These are phyloP conservation scores for Climacteris rufus DNA, from an alignment of 2,113 vertebrate genomes.

Conservation along the genomic window DNA sequence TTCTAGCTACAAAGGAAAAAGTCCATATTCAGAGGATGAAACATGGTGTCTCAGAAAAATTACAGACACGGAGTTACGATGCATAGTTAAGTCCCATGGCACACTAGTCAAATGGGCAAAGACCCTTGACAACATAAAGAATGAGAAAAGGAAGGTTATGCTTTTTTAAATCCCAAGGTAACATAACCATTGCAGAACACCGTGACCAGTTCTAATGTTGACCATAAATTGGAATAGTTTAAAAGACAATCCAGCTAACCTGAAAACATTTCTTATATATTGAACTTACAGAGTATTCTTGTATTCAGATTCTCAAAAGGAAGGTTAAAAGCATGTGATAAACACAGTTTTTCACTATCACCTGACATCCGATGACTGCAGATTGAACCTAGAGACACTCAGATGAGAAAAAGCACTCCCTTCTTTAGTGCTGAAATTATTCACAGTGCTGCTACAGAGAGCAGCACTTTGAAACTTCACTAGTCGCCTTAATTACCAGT, in stretches of 20 bases:
- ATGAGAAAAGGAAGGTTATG: not conserved
- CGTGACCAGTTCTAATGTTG: not conserved
- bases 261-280: not conserved
- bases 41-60: not conserved
- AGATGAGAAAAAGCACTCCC: not conserved
- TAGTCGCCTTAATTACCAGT: not conserved
- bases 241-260: not conserved
- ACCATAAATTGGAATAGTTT: not conserved
- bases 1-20: not conserved
- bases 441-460: not conserved
- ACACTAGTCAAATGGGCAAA: not conserved
- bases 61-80: not conserved
- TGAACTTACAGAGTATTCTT: not conserved
- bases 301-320: not conserved
- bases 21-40: not conserved
- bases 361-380: not conserved
- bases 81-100: not conserved
- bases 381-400: not conserved
- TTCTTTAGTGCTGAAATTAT: not conserved
- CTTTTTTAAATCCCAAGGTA: slow-evolving; percentile 3
- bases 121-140: not conserved
- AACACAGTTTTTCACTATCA: not conserved
- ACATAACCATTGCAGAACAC: not conserved
- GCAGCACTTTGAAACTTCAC: not conserved
- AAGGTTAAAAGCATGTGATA: not conserved